These are phyloP conservation scores for human (Homo sapiens) DNA, from an alignment of 2,113 vertebrate genomes.

Conservation along the genomic window DNA sequence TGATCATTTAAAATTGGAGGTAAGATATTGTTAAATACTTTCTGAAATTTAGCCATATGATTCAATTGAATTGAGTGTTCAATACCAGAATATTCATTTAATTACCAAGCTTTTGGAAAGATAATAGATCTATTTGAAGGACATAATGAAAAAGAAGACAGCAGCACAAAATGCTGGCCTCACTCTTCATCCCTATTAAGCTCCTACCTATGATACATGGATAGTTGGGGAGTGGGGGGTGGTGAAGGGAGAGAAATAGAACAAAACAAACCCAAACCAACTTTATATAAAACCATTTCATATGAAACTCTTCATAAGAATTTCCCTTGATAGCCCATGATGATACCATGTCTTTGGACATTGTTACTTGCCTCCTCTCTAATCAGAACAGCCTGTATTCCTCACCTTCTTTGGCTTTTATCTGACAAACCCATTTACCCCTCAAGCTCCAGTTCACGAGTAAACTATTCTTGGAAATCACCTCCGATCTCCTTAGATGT, in stretches of 20 bases:
- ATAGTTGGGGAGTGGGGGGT: rapidly evolving
- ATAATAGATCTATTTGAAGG: not conserved
- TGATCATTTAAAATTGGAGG: not conserved
- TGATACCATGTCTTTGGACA: not conserved
- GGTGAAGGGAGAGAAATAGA: not conserved
- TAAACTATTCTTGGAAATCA: not conserved
- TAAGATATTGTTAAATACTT: not conserved
- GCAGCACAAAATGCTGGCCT: not conserved
- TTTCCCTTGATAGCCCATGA: not conserved
- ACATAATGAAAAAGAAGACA: not conserved
- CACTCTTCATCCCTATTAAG: not conserved
- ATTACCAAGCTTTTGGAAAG: not conserved
- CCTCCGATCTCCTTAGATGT: not conserved
- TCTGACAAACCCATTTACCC: not conserved
- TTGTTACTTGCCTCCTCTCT: not conserved
- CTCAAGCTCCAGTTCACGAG: not conserved
- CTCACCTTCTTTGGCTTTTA: not conserved
- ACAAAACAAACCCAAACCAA: not conserved
- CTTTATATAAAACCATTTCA: not conserved
- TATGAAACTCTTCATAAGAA: not conserved
- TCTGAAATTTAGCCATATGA: not conserved
- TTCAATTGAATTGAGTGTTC: not conserved
- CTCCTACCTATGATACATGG: not conserved
- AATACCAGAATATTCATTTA: not conserved
- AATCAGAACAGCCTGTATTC: not conserved